phyloP scores from a whole-genome alignment of 2,888 invertebrate genomes.

The Xestia xanthographa region DNA sequence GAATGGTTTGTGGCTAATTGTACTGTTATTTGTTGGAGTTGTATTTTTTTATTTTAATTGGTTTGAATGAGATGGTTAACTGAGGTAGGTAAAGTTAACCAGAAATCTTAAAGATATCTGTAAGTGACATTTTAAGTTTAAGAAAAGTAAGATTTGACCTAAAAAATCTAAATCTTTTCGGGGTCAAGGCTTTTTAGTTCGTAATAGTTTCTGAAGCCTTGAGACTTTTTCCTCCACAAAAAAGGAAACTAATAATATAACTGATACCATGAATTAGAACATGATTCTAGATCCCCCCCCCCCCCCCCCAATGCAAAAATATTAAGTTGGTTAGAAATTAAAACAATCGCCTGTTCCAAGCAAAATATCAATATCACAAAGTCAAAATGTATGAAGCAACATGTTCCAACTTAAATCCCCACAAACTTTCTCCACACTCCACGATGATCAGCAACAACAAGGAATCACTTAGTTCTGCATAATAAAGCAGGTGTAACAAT shows the following conservation, averaged over 20 bases:
- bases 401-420: neutral
- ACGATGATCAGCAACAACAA: slow-evolving; percentile 45
- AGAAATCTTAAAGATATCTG: neutral
- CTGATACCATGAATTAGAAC: neutral
- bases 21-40: slow-evolving; percentile 27
- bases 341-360: neutral
- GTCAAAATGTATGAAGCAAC: neutral
- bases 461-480: slow-evolving; percentile 58
- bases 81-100: neutral
- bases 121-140: too few species aligned
- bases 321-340: neutral
- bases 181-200: neutral
- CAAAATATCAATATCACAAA: neutral
- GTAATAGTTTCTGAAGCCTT: neutral
- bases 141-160: neutral
- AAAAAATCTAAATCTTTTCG: neutral
- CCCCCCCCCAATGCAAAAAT: neutral
- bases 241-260: too few species aligned
- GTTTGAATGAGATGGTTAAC: neutral
- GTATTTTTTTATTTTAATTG: neutral
- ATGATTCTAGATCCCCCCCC: neutral
- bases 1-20: slow-evolving; percentile 34
- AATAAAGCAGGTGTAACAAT: slow-evolving; percentile 61
- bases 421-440: slow-evolving; percentile 23
- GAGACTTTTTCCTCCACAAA: neutral